Evolutionary conservation across 2,113 vertebrate species (phyloP).

Genomic region (Hippocampus zosterae): DNA sequence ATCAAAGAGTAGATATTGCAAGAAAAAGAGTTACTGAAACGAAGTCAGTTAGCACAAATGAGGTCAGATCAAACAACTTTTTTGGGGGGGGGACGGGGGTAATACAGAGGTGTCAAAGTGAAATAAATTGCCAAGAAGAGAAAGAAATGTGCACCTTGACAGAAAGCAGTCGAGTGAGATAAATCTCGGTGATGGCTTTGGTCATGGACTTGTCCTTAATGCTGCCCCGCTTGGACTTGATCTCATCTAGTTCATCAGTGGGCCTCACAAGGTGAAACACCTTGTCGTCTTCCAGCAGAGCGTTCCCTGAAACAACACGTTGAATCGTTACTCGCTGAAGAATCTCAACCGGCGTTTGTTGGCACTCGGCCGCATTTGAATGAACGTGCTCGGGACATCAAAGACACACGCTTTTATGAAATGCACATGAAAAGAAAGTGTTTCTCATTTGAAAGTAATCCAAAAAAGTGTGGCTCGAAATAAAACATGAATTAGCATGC

Average conservation of each 20-base stretch:
- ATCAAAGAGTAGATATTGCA: no score
- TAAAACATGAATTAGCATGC: constrained; percentile 55
- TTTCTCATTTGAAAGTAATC: constrained; percentile 33
- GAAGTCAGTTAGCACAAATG: no score
- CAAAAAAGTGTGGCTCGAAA: constrained; percentile 25
- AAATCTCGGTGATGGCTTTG: constrained; percentile 99
- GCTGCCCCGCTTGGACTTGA: constrained; percentile 92
- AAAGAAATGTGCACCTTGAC: constrained; percentile 82
- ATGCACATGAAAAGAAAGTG: constrained; percentile 38
- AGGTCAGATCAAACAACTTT: no score
- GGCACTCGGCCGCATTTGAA: constrained; percentile 25
- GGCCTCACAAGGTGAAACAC: constrained; percentile 93
- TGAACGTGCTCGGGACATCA: constrained; percentile 11
- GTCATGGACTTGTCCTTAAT: constrained; percentile 97
- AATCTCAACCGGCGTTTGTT: constrained; percentile 28
- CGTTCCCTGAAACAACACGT: constrained; percentile 75
- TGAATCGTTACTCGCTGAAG: constrained; percentile 18
- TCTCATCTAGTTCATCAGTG: constrained; percentile 89
- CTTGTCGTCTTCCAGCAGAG: constrained; percentile 93
- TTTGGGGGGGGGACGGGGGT: no score
- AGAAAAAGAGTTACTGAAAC: no score
- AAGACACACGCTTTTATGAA: constrained; percentile 30
- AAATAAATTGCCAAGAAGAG: background rate
- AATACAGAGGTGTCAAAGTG: background rate
- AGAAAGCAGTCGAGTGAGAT: constrained; percentile 93